phyloP scores from a whole-genome alignment of 2,888 invertebrate species.

The Dryocosmus kuriphilus region DNA sequence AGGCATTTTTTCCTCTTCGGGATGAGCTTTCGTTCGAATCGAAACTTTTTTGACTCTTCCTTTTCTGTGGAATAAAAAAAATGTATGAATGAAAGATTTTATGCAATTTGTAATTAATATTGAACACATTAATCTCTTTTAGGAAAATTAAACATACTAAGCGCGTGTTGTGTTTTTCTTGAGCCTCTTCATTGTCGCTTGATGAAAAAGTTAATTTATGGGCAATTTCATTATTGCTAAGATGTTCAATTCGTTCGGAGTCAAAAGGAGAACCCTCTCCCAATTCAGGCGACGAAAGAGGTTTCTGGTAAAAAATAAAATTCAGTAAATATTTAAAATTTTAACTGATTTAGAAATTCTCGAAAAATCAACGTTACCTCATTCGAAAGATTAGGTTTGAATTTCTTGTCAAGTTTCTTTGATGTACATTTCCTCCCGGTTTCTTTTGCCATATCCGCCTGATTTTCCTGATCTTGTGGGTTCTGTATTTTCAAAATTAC shows the following conservation, averaged over 20 bases:
- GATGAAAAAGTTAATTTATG: conserved; percentile 17
- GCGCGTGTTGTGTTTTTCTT: background rate
- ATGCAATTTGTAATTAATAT: background rate
- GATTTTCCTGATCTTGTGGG: background rate
- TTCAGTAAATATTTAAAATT: background rate
- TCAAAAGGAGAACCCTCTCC: background rate
- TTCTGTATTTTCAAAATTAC: background rate
- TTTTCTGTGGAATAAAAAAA: background rate
- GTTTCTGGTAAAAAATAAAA: background rate
- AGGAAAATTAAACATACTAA: background rate
- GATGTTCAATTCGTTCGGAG: background rate
- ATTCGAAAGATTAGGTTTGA: background rate
- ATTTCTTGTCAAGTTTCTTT: background rate
- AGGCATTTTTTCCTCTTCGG: background rate
- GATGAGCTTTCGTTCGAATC: background rate
- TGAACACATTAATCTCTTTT: background rate
- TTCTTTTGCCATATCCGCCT: background rate
- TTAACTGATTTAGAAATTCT: background rate
- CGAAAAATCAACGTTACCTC: background rate
- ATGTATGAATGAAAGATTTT: background rate
- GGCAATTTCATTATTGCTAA: background rate
- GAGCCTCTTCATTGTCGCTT: conserved; percentile 7
- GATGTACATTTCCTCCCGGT: background rate
- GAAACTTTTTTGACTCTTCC: background rate
- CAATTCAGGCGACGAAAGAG: background rate